These are phyloP conservation scores for Hemichromis elongatus DNA, from an alignment of 2,113 vertebrate genomes.

Conservation along the genomic window DNA sequence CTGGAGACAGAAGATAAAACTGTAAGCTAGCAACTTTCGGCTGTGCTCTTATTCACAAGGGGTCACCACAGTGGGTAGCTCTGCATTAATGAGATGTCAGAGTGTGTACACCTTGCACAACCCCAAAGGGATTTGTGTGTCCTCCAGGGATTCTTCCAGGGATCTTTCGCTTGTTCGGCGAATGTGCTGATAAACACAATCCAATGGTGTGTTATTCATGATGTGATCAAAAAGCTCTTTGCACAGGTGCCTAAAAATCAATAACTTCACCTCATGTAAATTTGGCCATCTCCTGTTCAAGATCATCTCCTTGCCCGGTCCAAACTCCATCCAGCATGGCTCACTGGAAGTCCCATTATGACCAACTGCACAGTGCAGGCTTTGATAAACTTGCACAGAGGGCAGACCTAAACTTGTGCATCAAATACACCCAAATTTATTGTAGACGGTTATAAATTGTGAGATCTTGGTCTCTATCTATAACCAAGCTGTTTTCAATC, in stretches of 20 bases:
- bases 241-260: background rate
- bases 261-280: background rate
- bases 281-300: background rate
- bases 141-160: background rate
- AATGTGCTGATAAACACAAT: background rate
- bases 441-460: background rate
- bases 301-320: background rate
- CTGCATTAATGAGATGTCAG: background rate
- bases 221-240: background rate
- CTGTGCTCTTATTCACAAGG: background rate
- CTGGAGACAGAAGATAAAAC: conserved; percentile 91
- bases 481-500: background rate
- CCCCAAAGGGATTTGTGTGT: background rate
- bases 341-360: background rate
- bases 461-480: background rate
- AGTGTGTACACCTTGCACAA: background rate
- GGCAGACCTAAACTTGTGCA: background rate
- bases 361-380: background rate
- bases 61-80: background rate
- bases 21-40: conserved; percentile 62
- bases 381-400: background rate
- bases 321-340: background rate
- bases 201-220: background rate
- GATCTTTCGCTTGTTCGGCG: background rate
- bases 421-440: background rate